Evolutionary conservation across 1,140 invertebrate species (phyloP).

Genomic region (Achatina immaculata): DNA sequence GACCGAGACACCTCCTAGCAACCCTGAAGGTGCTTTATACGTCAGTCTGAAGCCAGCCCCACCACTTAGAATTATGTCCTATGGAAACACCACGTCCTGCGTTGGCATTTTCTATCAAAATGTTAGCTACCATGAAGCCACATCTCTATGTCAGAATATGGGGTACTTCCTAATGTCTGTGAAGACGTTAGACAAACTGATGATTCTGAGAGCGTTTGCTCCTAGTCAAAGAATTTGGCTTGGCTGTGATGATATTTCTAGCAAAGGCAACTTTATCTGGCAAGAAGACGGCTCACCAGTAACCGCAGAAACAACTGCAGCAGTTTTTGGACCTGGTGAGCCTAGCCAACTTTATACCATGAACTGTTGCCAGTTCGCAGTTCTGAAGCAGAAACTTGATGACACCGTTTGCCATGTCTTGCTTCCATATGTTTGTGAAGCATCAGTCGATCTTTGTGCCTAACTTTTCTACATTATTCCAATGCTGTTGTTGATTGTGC

Average conservation of each 20-base stretch:
- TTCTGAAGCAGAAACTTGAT: not conserved
- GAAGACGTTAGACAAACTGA: not conserved
- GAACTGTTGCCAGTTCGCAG: not conserved
- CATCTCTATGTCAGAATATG: not conserved
- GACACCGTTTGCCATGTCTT: not conserved
- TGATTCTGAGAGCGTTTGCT: not conserved
- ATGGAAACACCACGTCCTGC: not conserved
- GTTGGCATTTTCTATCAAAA: not conserved
- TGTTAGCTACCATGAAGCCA: not conserved
- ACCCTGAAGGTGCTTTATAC: not conserved
- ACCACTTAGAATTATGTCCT: not conserved
- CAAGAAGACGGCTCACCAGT: not conserved
- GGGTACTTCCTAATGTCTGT: not conserved
- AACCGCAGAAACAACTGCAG: not conserved
- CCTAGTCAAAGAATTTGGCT: not conserved
- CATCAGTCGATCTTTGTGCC: too few relatives aligned
- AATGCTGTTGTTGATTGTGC: too few relatives aligned
- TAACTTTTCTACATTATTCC: too few relatives aligned
- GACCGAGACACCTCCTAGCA: not conserved
- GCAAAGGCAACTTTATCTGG: not conserved
- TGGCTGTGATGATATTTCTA: not conserved
- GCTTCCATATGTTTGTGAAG: not conserved
- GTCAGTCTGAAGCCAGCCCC: not conserved
- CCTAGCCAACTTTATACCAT: not conserved
- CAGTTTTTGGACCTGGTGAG: not conserved